Evolutionary conservation across 2,888 invertebrate genomes (phyloP), one percentile per base, ranked within the genome.

Genomic region (Euzophera pinguis): DNA sequence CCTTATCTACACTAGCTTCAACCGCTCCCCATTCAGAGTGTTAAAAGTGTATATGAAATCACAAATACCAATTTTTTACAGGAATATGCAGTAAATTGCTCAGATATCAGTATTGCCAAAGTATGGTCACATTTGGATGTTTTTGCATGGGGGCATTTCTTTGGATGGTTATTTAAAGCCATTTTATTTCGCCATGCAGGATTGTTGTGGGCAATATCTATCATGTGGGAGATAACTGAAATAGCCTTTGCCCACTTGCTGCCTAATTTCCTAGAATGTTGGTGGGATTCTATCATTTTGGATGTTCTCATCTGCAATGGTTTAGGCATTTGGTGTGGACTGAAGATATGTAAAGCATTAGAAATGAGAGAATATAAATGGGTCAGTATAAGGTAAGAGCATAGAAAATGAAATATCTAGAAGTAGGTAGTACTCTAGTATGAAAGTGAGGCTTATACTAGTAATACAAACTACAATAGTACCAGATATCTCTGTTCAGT

Each of bases 201-300:
- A 35, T 95, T 99, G 56, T 91, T 99, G 57, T 99, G 99, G 99
- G 98, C 98, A 51, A 99, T 99, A 71, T 98, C 98, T 62, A 94
- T 98, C 51, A 98, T 98, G 95, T 99, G 99, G 99, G 99, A 99
- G 91, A 95, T 99, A 35, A 99, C 99, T 0, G 99, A 99, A 91
- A 94, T 98, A 64, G 96, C 97, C 32, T 99, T 99, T 91, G 97
- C 98, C 60, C 99, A 99, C 89, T 91, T 99, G 56, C 84, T 99
- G 69, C 99, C 99, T 4, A 99, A 99, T 84, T 99, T 99, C 82
- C 91, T 96, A 49, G 99, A 99, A 84, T 99, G 99, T 82, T 99
- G 99, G 99, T 99, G 99, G 99, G 99, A 99, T 87, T 97, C 99
- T 1, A 86, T 98, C 39, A 93, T 99, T 58, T 91, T 99, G 61